Evolutionary conservation across 2,888 invertebrate species (phyloP), one percentile per base, ranked within the genome.

Genomic region (Panopea generosa): DNA sequence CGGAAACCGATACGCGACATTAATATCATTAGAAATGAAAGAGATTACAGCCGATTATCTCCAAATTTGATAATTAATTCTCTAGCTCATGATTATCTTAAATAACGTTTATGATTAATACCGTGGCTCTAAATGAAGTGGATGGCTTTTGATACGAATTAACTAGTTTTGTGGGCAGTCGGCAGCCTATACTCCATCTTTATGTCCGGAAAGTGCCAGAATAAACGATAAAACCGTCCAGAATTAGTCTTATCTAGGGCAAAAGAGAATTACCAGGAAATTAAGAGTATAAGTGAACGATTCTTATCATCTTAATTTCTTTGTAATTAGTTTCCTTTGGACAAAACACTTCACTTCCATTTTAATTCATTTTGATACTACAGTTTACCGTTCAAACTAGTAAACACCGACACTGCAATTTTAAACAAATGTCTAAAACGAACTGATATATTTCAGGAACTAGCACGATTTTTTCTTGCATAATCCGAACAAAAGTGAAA

Each of bases 221-320:
- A 24, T 9, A 6, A 11, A 38, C n/a, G 70, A 73, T 73, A 73
- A 78, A 45, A 61, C 33, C 38, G 22, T 20, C 26, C 16, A 40
- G 29, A 56, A 50, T 22, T 43, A 50, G 50, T 27, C 57, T 68
- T 69, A 73, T 78, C 78, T 60, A 43, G 27, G 49, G 66, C 43
- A 49, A 50, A 52, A 56, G 62, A 67, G 56, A 66, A 74, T 62
- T 69, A 49, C 49, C 78, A 69, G 78, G 78, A 78, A 78, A 78
- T 78, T 78, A 78, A 74, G 70, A 38, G 63, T 62, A 73, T 68
- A 77, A 73, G 52, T 43, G 69, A 61, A 65, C 61, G 69, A 72
- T 69, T 69, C 63, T n/a, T n/a, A n/a, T n/a, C n/a, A n/a, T n/a
- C n/a, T n/a, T n/a, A n/a, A n/a, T n/a, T n/a, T n/a, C n/a, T n/a